Evolutionary conservation across 2,113 vertebrate genomes (phyloP), one percentile per base, ranked within the genome.

Genomic region (Empidonax alnorum): DNA sequence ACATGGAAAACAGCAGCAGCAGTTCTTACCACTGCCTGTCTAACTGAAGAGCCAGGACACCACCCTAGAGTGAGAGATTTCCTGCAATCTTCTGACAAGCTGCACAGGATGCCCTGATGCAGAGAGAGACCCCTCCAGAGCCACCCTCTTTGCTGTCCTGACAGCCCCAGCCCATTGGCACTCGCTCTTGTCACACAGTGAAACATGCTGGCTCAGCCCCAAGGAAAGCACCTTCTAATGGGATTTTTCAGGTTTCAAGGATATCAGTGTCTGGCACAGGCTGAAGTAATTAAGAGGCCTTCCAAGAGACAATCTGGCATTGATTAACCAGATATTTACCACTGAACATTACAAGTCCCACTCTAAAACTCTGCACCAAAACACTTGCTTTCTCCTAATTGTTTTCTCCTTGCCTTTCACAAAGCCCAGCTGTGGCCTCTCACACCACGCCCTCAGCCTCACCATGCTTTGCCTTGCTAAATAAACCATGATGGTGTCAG

Each of bases 201-300:
- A 66, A 90, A 68, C 68, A 28, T 14, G 24, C 19, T 96, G 94
- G 94, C 95, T 24, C n/a, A 56, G 42, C 33, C 68, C 85, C 95
- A 96, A 66, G 16, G 30, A 94, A 96, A 97, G 90, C 95, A 96
- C 93, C 85, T 95, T 94, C 90, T 90, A 91, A 96, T 75, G 66
- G 69, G 76, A 95, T 96, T 95, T 95, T 96, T 95, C 87, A 93
- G 81, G 79, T 94, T 95, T 96, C 95, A 96, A 78, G 79, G 73
- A 61, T 96, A 95, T 93, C 79, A 55, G 75, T 87, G 85, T 95
- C 84, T 94, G 93, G 79, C 88, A 95, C 68, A 96, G 93, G 41
- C 85, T 93, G 77, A 95, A 96, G 66, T 76, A 95, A 95, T 97
- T 95, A 94, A 69, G 27, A 82, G 7, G 13, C 88, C 39, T 4